Evolutionary conservation across 2,797 vertebrate species (phyloP), one percentile per base, ranked within the genome.

Genomic region (Allobates femoralis): DNA sequence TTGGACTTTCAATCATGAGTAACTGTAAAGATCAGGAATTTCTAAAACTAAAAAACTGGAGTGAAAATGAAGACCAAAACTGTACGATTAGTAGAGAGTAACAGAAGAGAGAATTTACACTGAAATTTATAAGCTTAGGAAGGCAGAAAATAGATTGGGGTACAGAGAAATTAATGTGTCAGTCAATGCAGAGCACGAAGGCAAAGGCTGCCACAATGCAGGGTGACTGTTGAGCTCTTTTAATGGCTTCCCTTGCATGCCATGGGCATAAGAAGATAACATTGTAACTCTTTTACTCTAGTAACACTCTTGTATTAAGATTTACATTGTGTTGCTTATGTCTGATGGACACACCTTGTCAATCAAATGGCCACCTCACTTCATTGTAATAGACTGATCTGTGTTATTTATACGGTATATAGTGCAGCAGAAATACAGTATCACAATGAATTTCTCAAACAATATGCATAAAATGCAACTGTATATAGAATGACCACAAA

Each of bases 71-170:
- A 67, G 26, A 8, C 1, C 21, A 69, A 69, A 67, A 51, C 19
- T 7, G 18, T 56, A 71, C 64, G 30, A 56, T 71, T 34, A 56
- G 30, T 34, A 56, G 30, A 82, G 30, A 32, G 51, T 81, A 84
- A 91, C 91, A 90, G 87, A 92, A 93, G 93, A 95, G 91, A 95
- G 93, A 96, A 96, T 94, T 94, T 96, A 96, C 95, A 94, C 94
- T 94, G 90, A 93, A 91, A 94, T 96, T 95, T 95, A 94, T 94
- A 94, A 95, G 92, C 92, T 94, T 94, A 95, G 93, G 94, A 94
- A 94, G 94, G 95, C 94, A 96, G 95, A 96, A 97, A 97, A 97
- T 96, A 95, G 94, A 95, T 95, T 91, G 93, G 92, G 93, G 92
- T 92, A 89, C 92, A 89, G 91, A 92, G 93, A 89, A 96, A 96